Conservation (phyloP, 2,797 vertebrate genomes). For the Pygocentrus nattereri region DNA sequence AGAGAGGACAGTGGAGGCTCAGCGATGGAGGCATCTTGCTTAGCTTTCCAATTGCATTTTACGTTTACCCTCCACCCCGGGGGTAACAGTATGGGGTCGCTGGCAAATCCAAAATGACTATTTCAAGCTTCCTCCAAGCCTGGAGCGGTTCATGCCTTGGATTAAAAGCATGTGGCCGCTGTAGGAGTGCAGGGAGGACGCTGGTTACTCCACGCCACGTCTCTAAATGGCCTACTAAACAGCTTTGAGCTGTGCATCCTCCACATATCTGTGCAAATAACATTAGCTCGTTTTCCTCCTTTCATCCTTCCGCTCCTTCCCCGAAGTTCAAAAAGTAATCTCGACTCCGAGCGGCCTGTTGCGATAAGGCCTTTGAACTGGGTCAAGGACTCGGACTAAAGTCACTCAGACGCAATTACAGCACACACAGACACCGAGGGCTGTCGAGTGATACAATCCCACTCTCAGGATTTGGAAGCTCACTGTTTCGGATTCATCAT, state of each 20-base stretch:
- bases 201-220: conserved; percentile 72
- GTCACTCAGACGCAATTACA: conserved; percentile 80
- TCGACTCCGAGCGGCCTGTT: conserved; percentile 73
- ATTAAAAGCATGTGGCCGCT: conserved; percentile 87
- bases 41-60: conserved; percentile 64
- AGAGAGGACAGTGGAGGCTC: not conserved
- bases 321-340: conserved; percentile 79
- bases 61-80: conserved; percentile 66
- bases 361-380: conserved; percentile 81
- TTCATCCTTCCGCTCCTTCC: conserved; percentile 63
- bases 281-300: conserved; percentile 70
- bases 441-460: conserved; percentile 76
- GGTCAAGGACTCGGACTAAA: conserved; percentile 82
- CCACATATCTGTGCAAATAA: conserved; percentile 76
- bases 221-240: conserved; percentile 62
- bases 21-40: conserved; percentile 42
- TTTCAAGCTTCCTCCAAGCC: conserved; percentile 78
- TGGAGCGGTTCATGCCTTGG: conserved; percentile 82
- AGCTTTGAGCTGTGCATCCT: conserved; percentile 77
- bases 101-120: conserved; percentile 75
- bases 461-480: conserved; percentile 75
- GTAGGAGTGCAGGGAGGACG: conserved; percentile 89
- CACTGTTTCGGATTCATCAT: conserved; percentile 76
- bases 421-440: conserved; percentile 66
- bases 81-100: conserved; percentile 66